Base-by-base conservation (phyloP, 2,113 vertebrate genomes). In the Corythornis cristatus region DNA sequence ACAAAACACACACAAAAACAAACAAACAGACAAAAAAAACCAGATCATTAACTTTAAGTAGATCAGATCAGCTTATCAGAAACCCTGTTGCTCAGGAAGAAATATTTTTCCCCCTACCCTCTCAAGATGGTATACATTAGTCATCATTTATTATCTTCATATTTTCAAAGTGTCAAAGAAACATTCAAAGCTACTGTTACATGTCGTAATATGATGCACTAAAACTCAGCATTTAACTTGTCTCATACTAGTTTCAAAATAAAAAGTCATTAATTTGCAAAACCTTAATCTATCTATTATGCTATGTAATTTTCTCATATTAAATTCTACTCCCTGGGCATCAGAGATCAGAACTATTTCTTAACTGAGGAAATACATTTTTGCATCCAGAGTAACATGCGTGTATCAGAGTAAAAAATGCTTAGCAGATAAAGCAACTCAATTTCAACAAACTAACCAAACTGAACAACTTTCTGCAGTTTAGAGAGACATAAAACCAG, bases 141-240 rank as follows among this genome's bases (percentile, higher is more conserved):
- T 97, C 97, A 97, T 85, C 86, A 95, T 94, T 97, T 96, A 91
- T 95, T 95, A 95, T 95, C 83, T 96, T 93, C 37, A 40, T 92
- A 88, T 94, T 96, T 93, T 83, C 83, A 94, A 93, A 92, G 85
- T 85, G 86, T 74, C 92, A 91, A 93, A 90, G 88, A 87, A 93
- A 95, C 81, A 95, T 37, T 77, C 80, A 94, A 93, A 96, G 71
- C 94, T 94, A 87, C 86, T 62, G 37, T 33, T 93, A 68, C 28
- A 60, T 83, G 66, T 61, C 50, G 22, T 43, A 84, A 92, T 21
- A 42, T 22, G 11, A 79, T 45, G 74, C 48, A 66, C 48, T 77
- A 93, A 74, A 96, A 92, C 25, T 77, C 74, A 13, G 19, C 62
- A 46, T 79, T 84, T 80, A 72, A 6, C 5, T 68, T 68, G 57